Conservation (phyloP, 1,140 invertebrate genomes). For the Monochamus saltuarius region DNA sequence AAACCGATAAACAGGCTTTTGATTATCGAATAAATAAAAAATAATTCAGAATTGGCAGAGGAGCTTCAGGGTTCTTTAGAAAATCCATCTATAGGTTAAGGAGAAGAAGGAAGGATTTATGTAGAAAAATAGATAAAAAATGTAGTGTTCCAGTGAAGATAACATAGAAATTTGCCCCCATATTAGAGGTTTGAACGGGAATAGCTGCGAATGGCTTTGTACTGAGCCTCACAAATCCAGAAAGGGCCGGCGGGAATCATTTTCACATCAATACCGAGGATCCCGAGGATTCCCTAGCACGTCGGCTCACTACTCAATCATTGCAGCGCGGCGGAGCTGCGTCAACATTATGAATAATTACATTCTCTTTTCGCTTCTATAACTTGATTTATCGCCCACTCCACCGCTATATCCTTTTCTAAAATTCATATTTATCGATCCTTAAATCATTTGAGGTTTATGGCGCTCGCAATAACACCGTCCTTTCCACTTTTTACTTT, state of each 20-base stretch:
- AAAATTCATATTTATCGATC: slow-evolving; percentile 19
- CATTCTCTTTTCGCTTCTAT: slow-evolving; percentile 10
- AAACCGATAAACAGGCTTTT: too few relatives aligned
- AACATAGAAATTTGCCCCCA: too few relatives aligned
- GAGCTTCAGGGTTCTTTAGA: too few relatives aligned
- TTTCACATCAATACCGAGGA: slow-evolving; percentile 3
- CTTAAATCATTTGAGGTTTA: slow-evolving; percentile 16
- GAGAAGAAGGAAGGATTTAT: too few relatives aligned
- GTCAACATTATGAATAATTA: slow-evolving; percentile 20
- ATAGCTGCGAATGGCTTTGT: slow-evolving; percentile 13
- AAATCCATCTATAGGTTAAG: too few relatives aligned
- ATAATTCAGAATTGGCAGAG: too few relatives aligned
- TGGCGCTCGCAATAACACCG: slow-evolving; percentile 12
- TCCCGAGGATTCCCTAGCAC: background rate
- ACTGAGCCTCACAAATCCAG: slow-evolving; percentile 3
- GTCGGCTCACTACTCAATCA: background rate
- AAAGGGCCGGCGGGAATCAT: background rate
- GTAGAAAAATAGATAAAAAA: too few relatives aligned
- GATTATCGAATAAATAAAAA: too few relatives aligned
- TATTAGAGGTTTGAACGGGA: too few relatives aligned
- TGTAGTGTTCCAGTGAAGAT: too few relatives aligned
- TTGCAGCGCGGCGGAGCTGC: background rate
- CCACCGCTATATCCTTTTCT: slow-evolving; percentile 8
- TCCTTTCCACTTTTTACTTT: slow-evolving; percentile 17
- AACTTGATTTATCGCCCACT: slow-evolving; percentile 13